Percentiles rank a stretch among this genome's conserved stretches.
Evolutionary conservation across 2,113 vertebrate genomes (phyloP).

Genomic region (Thymallus thymallus): DNA sequence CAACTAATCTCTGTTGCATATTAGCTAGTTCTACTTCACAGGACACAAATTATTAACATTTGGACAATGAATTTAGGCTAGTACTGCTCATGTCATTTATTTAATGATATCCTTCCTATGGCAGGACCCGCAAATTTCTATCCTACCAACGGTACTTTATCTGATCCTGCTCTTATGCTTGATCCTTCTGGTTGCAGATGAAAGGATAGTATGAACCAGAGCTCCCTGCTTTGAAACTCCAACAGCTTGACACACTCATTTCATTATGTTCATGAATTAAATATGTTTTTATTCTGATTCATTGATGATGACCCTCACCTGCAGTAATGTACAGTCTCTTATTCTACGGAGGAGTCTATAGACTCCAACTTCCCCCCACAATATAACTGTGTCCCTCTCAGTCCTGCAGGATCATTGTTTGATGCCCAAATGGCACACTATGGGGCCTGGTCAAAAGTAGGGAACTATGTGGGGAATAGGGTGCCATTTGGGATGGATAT

Average conservation of each 20-base stretch:
- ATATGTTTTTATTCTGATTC: constrained; percentile 54
- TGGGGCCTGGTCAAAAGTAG: too few species aligned
- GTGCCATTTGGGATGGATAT: background rate
- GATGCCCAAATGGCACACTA: too few species aligned
- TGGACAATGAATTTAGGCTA: background rate
- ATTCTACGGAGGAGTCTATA: constrained; percentile 32
- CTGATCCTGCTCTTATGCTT: constrained; percentile 37
- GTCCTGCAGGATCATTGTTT: too few species aligned
- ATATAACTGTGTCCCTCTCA: constrained; percentile 54
- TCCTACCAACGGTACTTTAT: constrained; percentile 51
- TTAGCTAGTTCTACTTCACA: too few species aligned
- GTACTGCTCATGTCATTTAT: constrained; percentile 14
- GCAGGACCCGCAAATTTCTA: constrained; percentile 29
- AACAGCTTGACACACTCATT: constrained; percentile 64
- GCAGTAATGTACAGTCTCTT: constrained; percentile 52
- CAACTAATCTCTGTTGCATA: too few species aligned
- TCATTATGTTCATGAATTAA: constrained; percentile 69
- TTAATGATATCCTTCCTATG: constrained; percentile 32
- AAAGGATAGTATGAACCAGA: constrained; percentile 49
- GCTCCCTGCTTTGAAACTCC: constrained; percentile 57
- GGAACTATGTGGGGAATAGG: too few species aligned
- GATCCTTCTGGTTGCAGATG: constrained; percentile 48
- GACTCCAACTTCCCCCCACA: constrained; percentile 50
- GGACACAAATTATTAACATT: background rate
- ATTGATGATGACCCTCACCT: constrained; percentile 49